Evolutionary conservation across 2,113 vertebrate species (phyloP).

Genomic region (Phalacrocorax pelagicus): DNA sequence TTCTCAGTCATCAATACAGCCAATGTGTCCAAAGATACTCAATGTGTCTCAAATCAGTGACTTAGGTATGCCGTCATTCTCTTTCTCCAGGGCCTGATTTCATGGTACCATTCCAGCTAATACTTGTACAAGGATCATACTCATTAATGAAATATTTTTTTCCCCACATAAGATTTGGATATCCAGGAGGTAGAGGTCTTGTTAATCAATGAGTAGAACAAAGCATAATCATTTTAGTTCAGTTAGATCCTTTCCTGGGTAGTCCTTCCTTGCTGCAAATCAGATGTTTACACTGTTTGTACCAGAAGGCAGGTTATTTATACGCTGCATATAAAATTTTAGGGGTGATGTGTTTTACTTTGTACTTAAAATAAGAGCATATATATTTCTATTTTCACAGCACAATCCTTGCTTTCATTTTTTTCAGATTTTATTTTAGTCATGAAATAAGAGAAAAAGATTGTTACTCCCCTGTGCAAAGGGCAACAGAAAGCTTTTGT

Average conservation of each 20-base stretch:
- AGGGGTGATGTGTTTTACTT: not conserved
- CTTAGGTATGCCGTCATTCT: not conserved
- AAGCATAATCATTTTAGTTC: not conserved
- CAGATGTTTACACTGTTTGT: not conserved
- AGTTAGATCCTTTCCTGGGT: not conserved
- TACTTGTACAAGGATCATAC: not conserved
- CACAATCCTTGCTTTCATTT: not conserved
- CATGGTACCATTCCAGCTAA: not conserved
- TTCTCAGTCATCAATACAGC: not conserved
- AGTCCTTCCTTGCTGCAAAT: not conserved
- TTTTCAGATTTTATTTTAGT: not conserved
- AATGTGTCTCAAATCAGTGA: not conserved
- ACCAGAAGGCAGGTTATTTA: not conserved
- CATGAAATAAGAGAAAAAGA: not conserved
- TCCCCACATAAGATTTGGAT: not conserved
- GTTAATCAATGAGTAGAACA: not conserved
- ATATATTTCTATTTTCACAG: not conserved
- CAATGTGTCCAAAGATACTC: not conserved
- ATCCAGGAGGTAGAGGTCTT: not conserved
- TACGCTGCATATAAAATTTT: not conserved
- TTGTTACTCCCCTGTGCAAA: not conserved
- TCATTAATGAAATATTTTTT: conserved; percentile 1
- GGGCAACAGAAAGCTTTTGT: not conserved
- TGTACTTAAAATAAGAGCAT: not conserved
- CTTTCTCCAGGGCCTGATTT: conserved; percentile 4